These are phyloP conservation scores for Ethmia dodecea DNA, from an alignment of 2,888 invertebrate genomes.

Conservation along the genomic window DNA sequence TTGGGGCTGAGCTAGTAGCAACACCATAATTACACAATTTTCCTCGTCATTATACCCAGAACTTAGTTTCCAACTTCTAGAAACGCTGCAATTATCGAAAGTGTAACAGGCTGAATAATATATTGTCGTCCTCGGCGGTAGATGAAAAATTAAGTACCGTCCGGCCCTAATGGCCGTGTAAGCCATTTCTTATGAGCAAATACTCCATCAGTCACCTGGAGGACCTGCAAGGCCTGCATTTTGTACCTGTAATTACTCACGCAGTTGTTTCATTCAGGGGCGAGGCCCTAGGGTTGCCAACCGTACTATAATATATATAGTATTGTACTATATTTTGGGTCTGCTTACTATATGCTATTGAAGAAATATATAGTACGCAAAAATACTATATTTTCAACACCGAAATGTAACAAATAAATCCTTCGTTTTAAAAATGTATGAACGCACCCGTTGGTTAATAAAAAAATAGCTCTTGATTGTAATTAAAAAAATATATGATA, in stretches of 20 bases:
- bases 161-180: constrained; percentile 47
- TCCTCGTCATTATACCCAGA: constrained; percentile 31
- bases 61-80: constrained; percentile 26
- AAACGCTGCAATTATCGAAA: constrained; percentile 45
- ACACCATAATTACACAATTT: constrained; percentile 8
- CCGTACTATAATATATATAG: too few relatives aligned
- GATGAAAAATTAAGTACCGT: constrained; percentile 41
- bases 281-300: too few relatives aligned
- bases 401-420: too few relatives aligned
- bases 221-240: constrained; percentile 50
- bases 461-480: too few relatives aligned
- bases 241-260: constrained; percentile 42
- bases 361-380: too few relatives aligned
- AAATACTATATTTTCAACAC: too few relatives aligned
- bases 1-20: too few relatives aligned
- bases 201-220: constrained; percentile 39
- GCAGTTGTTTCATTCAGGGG: constrained; percentile 52
- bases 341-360: too few relatives aligned
- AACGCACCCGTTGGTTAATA: too few relatives aligned
- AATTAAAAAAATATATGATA: too few relatives aligned
- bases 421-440: too few relatives aligned
- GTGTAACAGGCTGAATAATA: constrained; percentile 48
- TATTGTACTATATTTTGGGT: too few relatives aligned
- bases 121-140: constrained; percentile 35
- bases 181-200: constrained; percentile 44